phyloP scores from a whole-genome alignment of 2,797 vertebrate species.

The Syncerus caffer region DNA sequence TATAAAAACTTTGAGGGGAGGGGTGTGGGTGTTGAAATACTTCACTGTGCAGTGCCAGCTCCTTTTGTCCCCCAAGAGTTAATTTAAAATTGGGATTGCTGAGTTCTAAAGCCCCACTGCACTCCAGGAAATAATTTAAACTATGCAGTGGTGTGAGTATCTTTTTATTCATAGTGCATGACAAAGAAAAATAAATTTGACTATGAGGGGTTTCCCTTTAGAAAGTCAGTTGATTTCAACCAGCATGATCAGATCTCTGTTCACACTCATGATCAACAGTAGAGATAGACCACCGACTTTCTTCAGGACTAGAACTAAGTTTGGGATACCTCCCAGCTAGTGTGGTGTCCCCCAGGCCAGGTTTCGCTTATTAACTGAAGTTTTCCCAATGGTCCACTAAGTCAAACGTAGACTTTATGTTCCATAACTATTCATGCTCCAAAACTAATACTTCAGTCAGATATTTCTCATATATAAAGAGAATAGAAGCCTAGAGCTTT shows the following conservation, averaged over 20 bases:
- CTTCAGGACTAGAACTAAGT: neutral
- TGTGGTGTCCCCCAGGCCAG: neutral
- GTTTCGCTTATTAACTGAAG: neutral
- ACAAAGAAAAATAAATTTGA: conserved; percentile 60
- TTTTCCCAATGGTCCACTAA: neutral
- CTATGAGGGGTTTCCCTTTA: conserved; percentile 41
- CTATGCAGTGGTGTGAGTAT: neutral
- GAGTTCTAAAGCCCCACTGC: neutral
- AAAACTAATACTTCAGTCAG: neutral
- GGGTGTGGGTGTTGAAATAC: conserved; percentile 41
- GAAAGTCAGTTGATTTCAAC: conserved; percentile 28
- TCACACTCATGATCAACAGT: neutral
- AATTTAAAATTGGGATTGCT: conserved; percentile 28
- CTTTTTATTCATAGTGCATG: conserved; percentile 39
- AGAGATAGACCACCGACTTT: neutral
- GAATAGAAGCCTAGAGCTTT: neutral
- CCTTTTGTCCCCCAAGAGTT: neutral
- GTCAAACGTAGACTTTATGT: conserved; percentile 14
- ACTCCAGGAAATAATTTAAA: conserved; percentile 57
- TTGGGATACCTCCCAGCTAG: neutral
- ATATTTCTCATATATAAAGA: neutral
- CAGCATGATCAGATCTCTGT: neutral
- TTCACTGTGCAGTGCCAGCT: neutral
- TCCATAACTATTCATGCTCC: neutral
- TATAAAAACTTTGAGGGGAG: conserved; percentile 13